These are phyloP conservation scores for Borostomias antarcticus DNA, from an alignment of 2,797 vertebrate species.

Conservation along the genomic window DNA sequence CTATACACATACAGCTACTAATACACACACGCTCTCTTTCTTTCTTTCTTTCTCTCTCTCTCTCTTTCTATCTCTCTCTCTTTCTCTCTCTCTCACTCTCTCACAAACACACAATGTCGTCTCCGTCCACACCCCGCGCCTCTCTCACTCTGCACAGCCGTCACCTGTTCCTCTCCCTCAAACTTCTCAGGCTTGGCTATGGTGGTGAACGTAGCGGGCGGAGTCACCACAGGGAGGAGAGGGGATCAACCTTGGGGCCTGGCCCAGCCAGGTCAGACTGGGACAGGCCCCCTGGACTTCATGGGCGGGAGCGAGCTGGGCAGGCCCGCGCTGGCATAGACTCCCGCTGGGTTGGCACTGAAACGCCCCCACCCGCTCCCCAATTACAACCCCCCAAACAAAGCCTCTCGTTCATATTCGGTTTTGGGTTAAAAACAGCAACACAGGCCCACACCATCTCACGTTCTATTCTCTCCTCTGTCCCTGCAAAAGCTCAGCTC, in stretches of 20 bases:
- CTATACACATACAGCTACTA: slow-evolving; percentile 9
- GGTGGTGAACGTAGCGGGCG: neutral
- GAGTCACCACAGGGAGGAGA: neutral
- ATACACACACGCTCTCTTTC: slow-evolving; percentile 7
- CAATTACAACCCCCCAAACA: neutral
- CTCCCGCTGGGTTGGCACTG: neutral
- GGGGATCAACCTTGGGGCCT: neutral
- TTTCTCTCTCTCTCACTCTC: too few relatives aligned
- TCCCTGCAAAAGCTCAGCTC: slow-evolving; percentile 22
- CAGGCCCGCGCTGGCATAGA: too few relatives aligned
- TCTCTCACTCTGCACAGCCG: neutral
- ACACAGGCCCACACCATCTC: slow-evolving; percentile 9
- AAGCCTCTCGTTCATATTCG: neutral
- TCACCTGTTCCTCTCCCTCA: slow-evolving; percentile 28
- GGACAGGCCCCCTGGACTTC: neutral
- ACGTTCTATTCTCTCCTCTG: slow-evolving; percentile 1
- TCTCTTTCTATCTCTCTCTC: too few relatives aligned
- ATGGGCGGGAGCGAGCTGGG: neutral
- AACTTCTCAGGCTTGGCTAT: slow-evolving; percentile 16
- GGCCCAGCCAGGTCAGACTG: neutral
- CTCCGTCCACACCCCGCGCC: neutral
- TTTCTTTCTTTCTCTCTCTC: too few relatives aligned
- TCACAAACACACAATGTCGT: neutral
- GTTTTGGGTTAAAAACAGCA: neutral
- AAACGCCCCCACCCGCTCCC: neutral